Evolutionary conservation across 2,797 vertebrate genomes (phyloP), one percentile per base, ranked within the genome.

Genomic region (Lates japonicus): DNA sequence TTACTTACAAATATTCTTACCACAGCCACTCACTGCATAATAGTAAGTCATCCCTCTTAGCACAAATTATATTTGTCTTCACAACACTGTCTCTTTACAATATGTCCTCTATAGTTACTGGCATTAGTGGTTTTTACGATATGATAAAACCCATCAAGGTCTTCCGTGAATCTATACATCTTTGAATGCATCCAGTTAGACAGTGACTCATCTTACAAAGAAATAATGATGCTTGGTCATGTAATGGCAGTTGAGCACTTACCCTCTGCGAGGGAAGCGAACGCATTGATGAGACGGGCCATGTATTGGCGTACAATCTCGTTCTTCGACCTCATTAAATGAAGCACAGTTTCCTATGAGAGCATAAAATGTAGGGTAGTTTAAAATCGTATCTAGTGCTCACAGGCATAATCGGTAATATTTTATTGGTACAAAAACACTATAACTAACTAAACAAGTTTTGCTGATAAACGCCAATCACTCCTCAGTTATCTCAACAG

Each of bases 201-300:
- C 42, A 29, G 6, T 81, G 63, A 78, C 42, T 84, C 60, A 29
- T 25, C 17, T 41, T 80, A 35, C n/a, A 41, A 77, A 65, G 51
- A 73, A 72, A 69, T 67, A 37, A 76, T 11, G 33, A 81, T 58
- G 73, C n/a, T 33, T 42, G 9, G 66, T 11, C 46, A 58, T 70
- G 9, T 55, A 74, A 74, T 31, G 39, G 9, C 4, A 31, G 33
- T 0, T 71, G 60, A 78, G 48, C 76, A 84, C 96, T 96, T 93
- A 99, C 98, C 98, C 89, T 97, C 96, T 14, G 95, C 94, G 44
- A 99, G 93, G 3, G 98, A 99, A 16, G 98, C 96, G 37, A 99
- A 96, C 1, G 97, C 95, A 70, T 99, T 98, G 93, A 99, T 90
- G 41, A 99, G 96, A 54, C 97, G 95, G 76, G 97, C 97, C 83